These are phyloP conservation scores for Odontothrips loti DNA, from an alignment of 2,888 invertebrate genomes.

Conservation along the genomic window DNA sequence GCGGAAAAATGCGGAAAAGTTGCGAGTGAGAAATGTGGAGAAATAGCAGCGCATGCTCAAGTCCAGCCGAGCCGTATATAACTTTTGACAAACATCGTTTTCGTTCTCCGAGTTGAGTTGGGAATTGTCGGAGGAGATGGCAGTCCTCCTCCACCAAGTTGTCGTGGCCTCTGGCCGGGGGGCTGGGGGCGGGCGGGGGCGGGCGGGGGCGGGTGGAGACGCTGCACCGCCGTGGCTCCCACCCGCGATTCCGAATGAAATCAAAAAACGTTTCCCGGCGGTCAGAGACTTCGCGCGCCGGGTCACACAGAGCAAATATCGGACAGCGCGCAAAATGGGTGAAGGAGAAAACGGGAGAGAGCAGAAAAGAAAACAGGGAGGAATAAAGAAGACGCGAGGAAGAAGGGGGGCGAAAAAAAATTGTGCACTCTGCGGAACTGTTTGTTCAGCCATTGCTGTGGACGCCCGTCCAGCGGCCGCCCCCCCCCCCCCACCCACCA, in stretches of 20 bases:
- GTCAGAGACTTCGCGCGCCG: not conserved
- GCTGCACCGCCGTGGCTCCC: too few species aligned
- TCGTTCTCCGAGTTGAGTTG: too few species aligned
- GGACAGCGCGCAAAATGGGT: constrained; percentile 9
- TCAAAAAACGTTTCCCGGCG: constrained; percentile 24
- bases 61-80: too few species aligned
- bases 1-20: too few species aligned
- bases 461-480: not conserved
- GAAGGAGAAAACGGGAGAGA: not conserved
- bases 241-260: not conserved
- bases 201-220: too few species aligned
- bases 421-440: constrained; percentile 8
- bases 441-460: constrained; percentile 22
- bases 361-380: not conserved
- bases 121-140: not conserved
- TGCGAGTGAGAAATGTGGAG: too few species aligned
- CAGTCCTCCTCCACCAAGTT: not conserved
- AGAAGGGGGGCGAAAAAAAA: not conserved
- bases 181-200: too few species aligned
- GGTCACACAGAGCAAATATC: constrained; percentile 7
- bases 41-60: too few species aligned
- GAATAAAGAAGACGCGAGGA: not conserved
- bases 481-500: not conserved
- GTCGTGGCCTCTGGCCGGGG: not conserved
- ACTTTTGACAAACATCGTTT: too few species aligned